Conservation (phyloP, 1,140 invertebrate species). For the Megathymus violae region DNA sequence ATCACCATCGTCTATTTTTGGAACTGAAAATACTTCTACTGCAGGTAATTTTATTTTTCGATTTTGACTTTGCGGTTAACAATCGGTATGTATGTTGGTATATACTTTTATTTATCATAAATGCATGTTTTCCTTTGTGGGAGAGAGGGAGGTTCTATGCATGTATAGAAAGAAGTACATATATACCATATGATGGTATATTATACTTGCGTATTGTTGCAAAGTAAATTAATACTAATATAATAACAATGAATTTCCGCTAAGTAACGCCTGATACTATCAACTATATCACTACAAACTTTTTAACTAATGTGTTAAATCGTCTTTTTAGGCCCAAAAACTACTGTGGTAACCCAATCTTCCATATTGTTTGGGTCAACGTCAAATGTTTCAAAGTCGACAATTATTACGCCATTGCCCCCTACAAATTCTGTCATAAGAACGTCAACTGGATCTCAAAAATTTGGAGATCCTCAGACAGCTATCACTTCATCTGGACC, state of each 20-base stretch:
- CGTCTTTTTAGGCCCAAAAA: conserved; percentile 46
- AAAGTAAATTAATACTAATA: too few species aligned
- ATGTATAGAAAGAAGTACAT: too few species aligned
- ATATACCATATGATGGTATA: too few species aligned
- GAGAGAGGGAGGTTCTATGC: too few species aligned
- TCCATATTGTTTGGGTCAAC: conserved; percentile 23
- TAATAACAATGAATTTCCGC: too few species aligned
- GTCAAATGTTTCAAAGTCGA: conserved; percentile 15
- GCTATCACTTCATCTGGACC: neutral
- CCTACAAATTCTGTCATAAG: conserved; percentile 25
- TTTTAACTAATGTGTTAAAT: conserved; percentile 10
- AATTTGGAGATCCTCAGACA: neutral
- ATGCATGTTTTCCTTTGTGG: too few species aligned
- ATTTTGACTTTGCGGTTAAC: neutral
- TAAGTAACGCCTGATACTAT: too few species aligned
- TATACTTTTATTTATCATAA: too few species aligned
- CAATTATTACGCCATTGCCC: conserved; percentile 22
- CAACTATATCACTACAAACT: too few species aligned
- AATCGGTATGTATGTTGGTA: too few species aligned
- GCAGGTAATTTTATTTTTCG: conserved; percentile 33
- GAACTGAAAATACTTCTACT: conserved; percentile 39
- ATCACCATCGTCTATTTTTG: conserved; percentile 47
- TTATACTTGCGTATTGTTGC: too few species aligned
- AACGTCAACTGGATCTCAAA: conserved; percentile 8
- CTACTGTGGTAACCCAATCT: conserved; percentile 23